Percentiles rank a stretch among this genome's conserved stretches.
These are phyloP conservation scores for Helicolenus hilgendorfi DNA, from an alignment of 2,797 vertebrate species.

Conservation along the genomic window DNA sequence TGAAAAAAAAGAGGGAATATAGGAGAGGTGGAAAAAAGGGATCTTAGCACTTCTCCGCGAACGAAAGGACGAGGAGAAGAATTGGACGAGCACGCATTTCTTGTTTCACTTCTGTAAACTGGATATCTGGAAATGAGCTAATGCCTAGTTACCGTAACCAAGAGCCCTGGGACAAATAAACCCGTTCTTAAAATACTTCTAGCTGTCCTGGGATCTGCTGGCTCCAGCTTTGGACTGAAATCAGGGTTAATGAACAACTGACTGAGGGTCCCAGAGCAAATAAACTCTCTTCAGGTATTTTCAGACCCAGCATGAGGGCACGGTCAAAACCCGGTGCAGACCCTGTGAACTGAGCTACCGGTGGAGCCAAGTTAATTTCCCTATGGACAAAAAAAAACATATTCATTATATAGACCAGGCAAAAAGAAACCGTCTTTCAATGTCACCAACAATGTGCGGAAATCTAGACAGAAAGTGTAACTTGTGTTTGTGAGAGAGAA, in stretches of 20 bases:
- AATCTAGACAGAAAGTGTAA: neutral
- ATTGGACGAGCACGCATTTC: conserved; percentile 60
- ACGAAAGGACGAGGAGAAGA: conserved; percentile 49
- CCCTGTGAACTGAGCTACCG: conserved; percentile 5
- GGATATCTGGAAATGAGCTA: conserved; percentile 61
- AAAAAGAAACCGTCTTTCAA: neutral
- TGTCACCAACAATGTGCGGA: neutral
- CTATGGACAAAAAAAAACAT: neutral
- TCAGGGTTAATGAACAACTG: conserved; percentile 68
- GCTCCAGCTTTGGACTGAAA: conserved; percentile 8
- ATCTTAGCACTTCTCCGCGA: conserved; percentile 56
- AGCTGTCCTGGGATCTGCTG: conserved; percentile 23
- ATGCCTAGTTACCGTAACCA: conserved; percentile 70
- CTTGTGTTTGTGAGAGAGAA: neutral
- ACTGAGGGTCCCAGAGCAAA: conserved; percentile 57
- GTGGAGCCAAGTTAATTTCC: conserved; percentile 38
- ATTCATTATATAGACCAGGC: neutral
- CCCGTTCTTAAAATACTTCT: conserved; percentile 38
- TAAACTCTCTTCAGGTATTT: conserved; percentile 44
- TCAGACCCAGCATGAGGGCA: conserved; percentile 8
- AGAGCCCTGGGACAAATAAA: conserved; percentile 62
- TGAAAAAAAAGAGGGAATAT: conserved; percentile 17
- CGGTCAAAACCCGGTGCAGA: conserved; percentile 7
- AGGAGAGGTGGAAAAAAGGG: neutral
- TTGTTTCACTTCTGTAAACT: conserved; percentile 82